Evolutionary conservation across 2,113 vertebrate species (phyloP), one percentile per base, ranked within the genome.

Genomic region (Coryphaenoides rupestris): DNA sequence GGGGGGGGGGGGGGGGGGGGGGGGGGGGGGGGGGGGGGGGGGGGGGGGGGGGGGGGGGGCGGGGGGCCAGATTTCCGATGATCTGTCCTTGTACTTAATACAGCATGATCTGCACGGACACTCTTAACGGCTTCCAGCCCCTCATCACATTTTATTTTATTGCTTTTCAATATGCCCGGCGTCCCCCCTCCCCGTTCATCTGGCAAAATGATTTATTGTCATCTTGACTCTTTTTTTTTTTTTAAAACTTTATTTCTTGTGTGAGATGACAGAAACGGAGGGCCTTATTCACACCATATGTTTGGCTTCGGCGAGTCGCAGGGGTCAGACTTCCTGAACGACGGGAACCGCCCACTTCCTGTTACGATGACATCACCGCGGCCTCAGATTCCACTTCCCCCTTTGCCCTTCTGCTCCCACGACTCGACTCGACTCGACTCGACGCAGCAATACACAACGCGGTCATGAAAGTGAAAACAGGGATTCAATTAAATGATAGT

Each of bases 61-160:
- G 33, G 64, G 7, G 59, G 74, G 77, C 65, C 72, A 74, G 63
- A 76, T 78, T 79, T 78, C 82, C 73, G n/a, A 62, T 50, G 63
- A 73, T 78, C 76, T 81, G 74, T 70, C 63, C 77, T 72, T 68
- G 70, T 64, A 72, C 70, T 79, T 84, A 82, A 81, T 79, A 78
- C 77, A 84, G 77, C 72, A 73, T 7, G n/a, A 77, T 77, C 72
- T 53, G 9, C 64, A 62, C 68, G 65, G 60, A 66, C 64, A 67
- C 58, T 77, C 71, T n/a, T 63, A 79, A 79, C 68, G 65, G 49
- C 69, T 63, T 73, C 82, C 74, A 77, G 72, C 60, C 53, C 19
- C 72, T 23, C 60, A 49, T 63, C 24, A 24, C 50, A 75, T 56
- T n/a, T 75, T 65, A 40, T 40, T 50, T 50, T 50, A 73, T 75